Conservation (phyloP, 2,797 vertebrate species). For the Hyperoplus lanceolatus region DNA sequence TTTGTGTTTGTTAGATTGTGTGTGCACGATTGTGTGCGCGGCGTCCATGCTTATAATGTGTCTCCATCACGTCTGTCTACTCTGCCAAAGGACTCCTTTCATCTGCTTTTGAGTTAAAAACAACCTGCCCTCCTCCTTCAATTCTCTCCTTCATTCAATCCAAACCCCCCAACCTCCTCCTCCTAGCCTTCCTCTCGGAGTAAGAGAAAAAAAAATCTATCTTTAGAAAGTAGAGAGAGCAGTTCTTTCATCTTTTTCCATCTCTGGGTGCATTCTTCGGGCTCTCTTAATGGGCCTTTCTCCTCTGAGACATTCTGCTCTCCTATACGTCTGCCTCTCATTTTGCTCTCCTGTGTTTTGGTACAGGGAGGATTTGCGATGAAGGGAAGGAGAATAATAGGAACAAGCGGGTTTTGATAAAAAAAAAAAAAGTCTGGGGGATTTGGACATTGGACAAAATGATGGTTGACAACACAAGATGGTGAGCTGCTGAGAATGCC, state of each 20-base stretch:
- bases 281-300: slow-evolving; percentile 75
- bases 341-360: slow-evolving; percentile 67
- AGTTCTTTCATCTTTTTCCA: slow-evolving; percentile 83
- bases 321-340: slow-evolving; percentile 67
- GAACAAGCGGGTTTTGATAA: slow-evolving; percentile 62
- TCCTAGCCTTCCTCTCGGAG: slow-evolving; percentile 64
- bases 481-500: slow-evolving; percentile 33
- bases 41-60: slow-evolving; percentile 20
- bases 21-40: slow-evolving; percentile 4
- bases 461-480: slow-evolving; percentile 40
- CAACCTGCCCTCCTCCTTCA: slow-evolving; percentile 76
- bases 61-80: slow-evolving; percentile 50
- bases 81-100: slow-evolving; percentile 79
- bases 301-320: slow-evolving; percentile 71
- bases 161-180: slow-evolving; percentile 65
- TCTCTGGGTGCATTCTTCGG: slow-evolving; percentile 77
- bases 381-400: slow-evolving; percentile 57
- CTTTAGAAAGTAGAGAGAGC: slow-evolving; percentile 77
- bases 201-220: slow-evolving; percentile 72
- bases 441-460: slow-evolving; percentile 62
- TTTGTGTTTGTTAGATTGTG: slow-evolving; percentile 18
- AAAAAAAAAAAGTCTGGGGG: slow-evolving; percentile 39
- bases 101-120: slow-evolving; percentile 83
- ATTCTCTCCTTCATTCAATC: slow-evolving; percentile 57
- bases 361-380: slow-evolving; percentile 67